Percentiles rank a stretch among this genome's conserved stretches.
These are phyloP conservation scores for Drosophila limbata DNA, from an alignment of 2,888 invertebrate genomes.

Conservation along the genomic window DNA sequence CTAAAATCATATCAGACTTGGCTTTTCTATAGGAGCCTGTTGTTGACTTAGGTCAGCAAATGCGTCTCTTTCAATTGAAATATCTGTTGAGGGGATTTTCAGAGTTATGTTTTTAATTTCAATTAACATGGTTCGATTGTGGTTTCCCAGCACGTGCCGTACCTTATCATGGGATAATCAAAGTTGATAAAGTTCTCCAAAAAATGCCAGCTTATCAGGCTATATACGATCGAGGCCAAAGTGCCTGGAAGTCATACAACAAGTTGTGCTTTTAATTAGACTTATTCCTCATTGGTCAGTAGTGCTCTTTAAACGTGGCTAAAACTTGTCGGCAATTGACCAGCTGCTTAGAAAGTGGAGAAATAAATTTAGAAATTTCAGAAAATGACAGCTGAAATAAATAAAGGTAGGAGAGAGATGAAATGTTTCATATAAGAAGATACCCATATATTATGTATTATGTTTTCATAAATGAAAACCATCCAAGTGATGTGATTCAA, in stretches of 20 bases:
- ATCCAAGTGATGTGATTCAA: too few species aligned
- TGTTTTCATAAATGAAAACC: too few species aligned
- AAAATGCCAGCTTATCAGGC: conserved; percentile 38
- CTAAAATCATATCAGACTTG: conserved; percentile 1
- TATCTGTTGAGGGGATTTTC: not conserved
- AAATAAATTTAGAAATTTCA: not conserved
- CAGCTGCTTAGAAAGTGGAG: not conserved
- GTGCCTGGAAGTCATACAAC: not conserved
- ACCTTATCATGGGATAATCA: conserved; percentile 55
- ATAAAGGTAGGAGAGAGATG: conserved; percentile 14
- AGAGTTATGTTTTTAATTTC: not conserved
- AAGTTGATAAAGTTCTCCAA: conserved; percentile 41
- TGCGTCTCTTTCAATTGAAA: too few species aligned
- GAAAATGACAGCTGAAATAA: conserved; percentile 34
- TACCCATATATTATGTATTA: too few species aligned
- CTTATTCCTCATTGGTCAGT: conserved; percentile 30
- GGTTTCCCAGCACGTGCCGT: conserved; percentile 10
- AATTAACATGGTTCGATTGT: not conserved
- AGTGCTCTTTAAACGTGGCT: conserved; percentile 24
- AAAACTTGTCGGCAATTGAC: not conserved
- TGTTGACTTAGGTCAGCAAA: conserved; percentile 15
- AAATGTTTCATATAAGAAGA: too few species aligned
- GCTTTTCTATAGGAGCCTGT: not conserved
- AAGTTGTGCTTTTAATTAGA: not conserved
- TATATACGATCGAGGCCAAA: conserved; percentile 33